Evolutionary conservation across 2,113 vertebrate species (phyloP).

Genomic region (Gavia stellata): DNA sequence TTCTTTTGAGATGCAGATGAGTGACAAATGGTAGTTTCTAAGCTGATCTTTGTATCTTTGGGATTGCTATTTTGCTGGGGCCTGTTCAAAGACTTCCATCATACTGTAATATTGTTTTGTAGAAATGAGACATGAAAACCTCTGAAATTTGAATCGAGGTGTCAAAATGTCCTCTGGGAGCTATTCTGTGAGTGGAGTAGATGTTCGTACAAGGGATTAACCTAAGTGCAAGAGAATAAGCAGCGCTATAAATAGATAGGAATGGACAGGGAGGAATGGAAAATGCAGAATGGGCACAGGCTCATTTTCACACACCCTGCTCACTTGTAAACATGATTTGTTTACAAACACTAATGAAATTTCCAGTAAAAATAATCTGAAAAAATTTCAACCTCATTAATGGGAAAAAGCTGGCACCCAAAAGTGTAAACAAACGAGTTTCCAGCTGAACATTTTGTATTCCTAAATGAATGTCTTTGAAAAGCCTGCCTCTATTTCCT

Average conservation of each 20-base stretch:
- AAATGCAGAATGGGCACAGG: not conserved
- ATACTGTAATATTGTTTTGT: not conserved
- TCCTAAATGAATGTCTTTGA: not conserved
- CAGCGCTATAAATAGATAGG: not conserved
- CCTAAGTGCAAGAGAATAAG: not conserved
- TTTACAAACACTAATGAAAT: not conserved
- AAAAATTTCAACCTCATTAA: not conserved
- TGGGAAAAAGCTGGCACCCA: not conserved
- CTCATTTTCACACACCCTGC: not conserved
- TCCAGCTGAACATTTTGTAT: not conserved
- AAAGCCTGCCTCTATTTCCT: not conserved
- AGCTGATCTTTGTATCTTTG: slow-evolving; percentile 25
- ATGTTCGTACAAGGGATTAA: not conserved
- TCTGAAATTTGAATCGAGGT: slow-evolving; percentile 12
- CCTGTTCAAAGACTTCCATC: slow-evolving; percentile 37
- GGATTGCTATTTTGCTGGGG: slow-evolving; percentile 19
- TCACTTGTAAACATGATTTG: not conserved
- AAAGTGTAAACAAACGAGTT: not conserved
- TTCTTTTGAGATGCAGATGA: slow-evolving; percentile 57
- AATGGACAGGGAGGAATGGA: not conserved
- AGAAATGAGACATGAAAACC: slow-evolving; percentile 8
- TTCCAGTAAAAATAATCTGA: not conserved
- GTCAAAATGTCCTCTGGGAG: not conserved
- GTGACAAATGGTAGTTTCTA: slow-evolving; percentile 54
- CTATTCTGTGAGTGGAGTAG: not conserved